phyloP scores from a whole-genome alignment of 2,888 invertebrate genomes.

The Polydrusus tereticollis region DNA sequence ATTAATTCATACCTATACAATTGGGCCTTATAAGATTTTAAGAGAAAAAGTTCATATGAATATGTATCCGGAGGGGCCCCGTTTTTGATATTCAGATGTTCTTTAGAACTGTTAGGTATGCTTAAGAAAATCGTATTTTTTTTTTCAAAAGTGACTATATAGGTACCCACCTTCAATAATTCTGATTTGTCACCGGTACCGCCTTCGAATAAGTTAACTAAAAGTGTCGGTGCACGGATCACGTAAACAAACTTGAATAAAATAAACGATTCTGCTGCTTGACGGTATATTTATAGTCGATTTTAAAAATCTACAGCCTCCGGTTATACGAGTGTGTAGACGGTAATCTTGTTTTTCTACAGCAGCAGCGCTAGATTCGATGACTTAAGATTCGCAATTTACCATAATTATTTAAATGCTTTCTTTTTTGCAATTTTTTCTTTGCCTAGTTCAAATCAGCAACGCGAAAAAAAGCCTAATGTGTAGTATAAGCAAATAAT shows the following conservation, averaged over 20 bases:
- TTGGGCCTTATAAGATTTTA: too few relatives aligned
- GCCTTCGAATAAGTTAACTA: background rate
- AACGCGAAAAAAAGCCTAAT: too few relatives aligned
- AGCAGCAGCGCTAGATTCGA: slow-evolving; percentile 1
- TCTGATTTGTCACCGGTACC: background rate
- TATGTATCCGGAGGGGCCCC: too few relatives aligned
- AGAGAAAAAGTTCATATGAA: too few relatives aligned
- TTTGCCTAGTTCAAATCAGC: too few relatives aligned
- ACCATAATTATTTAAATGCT: background rate
- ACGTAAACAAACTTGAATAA: background rate
- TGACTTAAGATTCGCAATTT: background rate
- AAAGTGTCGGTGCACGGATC: background rate
- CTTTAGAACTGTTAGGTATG: too few relatives aligned
- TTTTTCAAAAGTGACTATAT: too few relatives aligned
- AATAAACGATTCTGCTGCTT: background rate
- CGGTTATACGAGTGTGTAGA: slow-evolving; percentile 4
- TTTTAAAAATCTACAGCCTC: background rate
- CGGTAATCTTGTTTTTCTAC: background rate
- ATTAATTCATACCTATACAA: too few relatives aligned
- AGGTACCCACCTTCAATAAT: background rate
- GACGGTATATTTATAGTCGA: slow-evolving; percentile 1
- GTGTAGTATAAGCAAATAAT: too few relatives aligned
- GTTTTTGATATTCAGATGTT: too few relatives aligned
- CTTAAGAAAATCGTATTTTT: too few relatives aligned
- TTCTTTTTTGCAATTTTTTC: too few relatives aligned